These are phyloP conservation scores for Cyclopterus lumpus DNA, from an alignment of 2,797 vertebrate genomes.

Conservation along the genomic window DNA sequence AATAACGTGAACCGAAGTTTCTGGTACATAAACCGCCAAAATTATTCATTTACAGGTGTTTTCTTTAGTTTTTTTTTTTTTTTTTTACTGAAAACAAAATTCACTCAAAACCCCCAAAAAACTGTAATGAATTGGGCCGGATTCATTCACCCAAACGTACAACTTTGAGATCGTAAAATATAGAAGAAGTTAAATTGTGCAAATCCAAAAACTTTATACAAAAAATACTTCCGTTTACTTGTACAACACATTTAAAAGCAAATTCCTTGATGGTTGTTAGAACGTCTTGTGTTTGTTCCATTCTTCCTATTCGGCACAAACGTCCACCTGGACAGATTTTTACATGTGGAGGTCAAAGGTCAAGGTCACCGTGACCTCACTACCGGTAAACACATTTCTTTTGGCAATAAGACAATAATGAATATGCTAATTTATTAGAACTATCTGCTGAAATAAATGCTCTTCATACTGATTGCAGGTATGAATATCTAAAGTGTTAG, in stretches of 20 bases:
- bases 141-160: constrained; percentile 30
- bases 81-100: constrained; percentile 48
- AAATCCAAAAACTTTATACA: background rate
- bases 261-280: background rate
- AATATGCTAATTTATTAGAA: too few species aligned
- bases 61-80: too few species aligned
- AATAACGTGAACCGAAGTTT: background rate
- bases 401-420: background rate
- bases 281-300: background rate
- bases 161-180: constrained; percentile 46
- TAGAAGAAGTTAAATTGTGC: background rate
- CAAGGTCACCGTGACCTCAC: too few species aligned
- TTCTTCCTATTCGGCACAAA: too few species aligned
- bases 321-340: too few species aligned
- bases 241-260: background rate
- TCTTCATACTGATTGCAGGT: background rate
- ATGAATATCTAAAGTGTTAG: background rate
- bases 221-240: background rate
- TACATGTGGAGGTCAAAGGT: too few species aligned
- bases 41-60: too few species aligned
- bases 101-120: constrained; percentile 22
- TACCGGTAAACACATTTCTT: too few species aligned
- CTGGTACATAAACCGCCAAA: constrained; percentile 8
- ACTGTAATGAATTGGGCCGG: constrained; percentile 36
- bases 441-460: background rate